phyloP scores from a whole-genome alignment of 23 tunicate genomes.

The Pegea sp. region DNA sequence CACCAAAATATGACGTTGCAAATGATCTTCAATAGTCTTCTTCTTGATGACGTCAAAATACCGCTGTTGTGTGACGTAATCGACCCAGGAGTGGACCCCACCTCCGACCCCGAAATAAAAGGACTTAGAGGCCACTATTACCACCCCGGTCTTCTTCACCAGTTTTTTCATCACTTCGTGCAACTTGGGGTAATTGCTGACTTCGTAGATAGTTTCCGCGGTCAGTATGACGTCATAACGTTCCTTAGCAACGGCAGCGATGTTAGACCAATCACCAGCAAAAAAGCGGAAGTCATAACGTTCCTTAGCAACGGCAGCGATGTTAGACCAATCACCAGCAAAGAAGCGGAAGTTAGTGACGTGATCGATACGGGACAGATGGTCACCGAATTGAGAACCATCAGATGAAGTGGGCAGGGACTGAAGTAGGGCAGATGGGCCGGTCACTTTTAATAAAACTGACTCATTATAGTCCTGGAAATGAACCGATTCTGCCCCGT shows the following conservation, averaged over 20 bases:
- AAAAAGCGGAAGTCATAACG: slow-evolving; percentile 31
- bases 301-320: neutral
- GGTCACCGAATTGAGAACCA: neutral
- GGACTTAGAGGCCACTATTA: slow-evolving; percentile 36
- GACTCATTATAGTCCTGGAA: slow-evolving; percentile 63
- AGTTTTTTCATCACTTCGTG: slow-evolving; percentile 3
- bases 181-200: slow-evolving; percentile 9
- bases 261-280: slow-evolving; percentile 39
- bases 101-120: slow-evolving; percentile 87
- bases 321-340: slow-evolving; percentile 39
- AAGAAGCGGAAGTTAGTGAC: slow-evolving; percentile 13
- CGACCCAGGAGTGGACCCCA: slow-evolving; percentile 26
- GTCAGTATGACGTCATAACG: slow-evolving; percentile 50
- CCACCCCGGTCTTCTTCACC: slow-evolving; percentile 10
- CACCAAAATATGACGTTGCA: slow-evolving; percentile 21
- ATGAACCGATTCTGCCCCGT: slow-evolving; percentile 9
- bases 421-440: slow-evolving; percentile 12
- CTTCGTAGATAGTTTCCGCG: slow-evolving; percentile 55
- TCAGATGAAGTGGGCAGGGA: neutral
- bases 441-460: slow-evolving; percentile 23
- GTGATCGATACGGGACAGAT: neutral
- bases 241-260: neutral
- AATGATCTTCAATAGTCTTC: slow-evolving; percentile 10
- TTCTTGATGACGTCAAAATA: slow-evolving; percentile 12
- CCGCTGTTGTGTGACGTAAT: slow-evolving; percentile 11